phyloP scores from a whole-genome alignment of 30 jellyfish, hydroid and myxozoan species.

The Turritopsis dohrnii region DNA sequence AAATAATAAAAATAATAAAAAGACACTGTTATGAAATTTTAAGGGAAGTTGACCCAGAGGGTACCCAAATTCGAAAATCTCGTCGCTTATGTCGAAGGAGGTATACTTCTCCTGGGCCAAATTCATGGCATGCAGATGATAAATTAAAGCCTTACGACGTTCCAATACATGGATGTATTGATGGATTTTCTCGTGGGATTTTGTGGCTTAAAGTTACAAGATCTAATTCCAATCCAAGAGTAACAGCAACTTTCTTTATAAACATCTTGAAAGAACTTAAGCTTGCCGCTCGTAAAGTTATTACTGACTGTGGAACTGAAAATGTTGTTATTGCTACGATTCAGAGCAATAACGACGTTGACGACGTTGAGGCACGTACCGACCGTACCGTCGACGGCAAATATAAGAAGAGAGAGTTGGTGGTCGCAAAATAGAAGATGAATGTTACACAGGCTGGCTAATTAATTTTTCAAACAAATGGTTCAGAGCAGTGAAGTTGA shows the following conservation, averaged over 20 bases:
- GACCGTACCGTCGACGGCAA: slow-evolving; percentile 50
- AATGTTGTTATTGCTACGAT: slow-evolving; percentile 44
- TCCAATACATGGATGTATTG: slow-evolving; percentile 64
- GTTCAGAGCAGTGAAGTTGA: neutral
- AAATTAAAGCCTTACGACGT: slow-evolving; percentile 38
- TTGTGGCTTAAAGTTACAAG: slow-evolving; percentile 54
- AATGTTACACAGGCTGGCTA: slow-evolving; percentile 1
- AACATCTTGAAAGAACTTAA: slow-evolving; percentile 32
- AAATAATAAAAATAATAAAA: no score
- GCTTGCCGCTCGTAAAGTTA: slow-evolving; percentile 26
- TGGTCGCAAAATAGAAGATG: slow-evolving; percentile 29
- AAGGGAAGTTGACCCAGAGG: slow-evolving; percentile 56
- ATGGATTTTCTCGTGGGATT: slow-evolving; percentile 53
- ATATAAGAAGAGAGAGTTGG: slow-evolving; percentile 48
- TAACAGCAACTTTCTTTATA: slow-evolving; percentile 34
- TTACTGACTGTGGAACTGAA: slow-evolving; percentile 57
- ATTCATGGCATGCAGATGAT: slow-evolving; percentile 36
- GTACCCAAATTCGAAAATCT: slow-evolving; percentile 15
- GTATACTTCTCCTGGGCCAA: slow-evolving; percentile 38
- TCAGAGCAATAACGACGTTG: slow-evolving; percentile 39
- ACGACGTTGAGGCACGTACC: slow-evolving; percentile 46
- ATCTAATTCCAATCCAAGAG: slow-evolving; percentile 38
- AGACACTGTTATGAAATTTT: no score
- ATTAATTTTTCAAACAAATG: neutral
- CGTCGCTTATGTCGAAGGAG: slow-evolving; percentile 22